Evolutionary conservation across 2,888 invertebrate genomes (phyloP), one percentile per base, ranked within the genome.

Genomic region (Parnassius mnemosyne): DNA sequence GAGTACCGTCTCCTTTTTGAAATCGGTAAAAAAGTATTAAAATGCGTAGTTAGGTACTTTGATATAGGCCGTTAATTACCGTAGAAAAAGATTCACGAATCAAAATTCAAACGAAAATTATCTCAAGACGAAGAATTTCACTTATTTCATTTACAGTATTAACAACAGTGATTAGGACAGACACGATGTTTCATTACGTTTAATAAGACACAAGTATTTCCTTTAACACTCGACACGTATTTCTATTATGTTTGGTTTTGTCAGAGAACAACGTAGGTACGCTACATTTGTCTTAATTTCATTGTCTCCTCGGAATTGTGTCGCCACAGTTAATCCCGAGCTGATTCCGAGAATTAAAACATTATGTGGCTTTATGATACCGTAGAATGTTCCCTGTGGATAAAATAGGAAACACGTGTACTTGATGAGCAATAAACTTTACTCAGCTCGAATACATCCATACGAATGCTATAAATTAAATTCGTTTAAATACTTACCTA

Each of bases 221-320:
- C 34, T 34, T 34, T 34, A 49, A 9, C 16, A 49, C 13, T 13
- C 13, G 2, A 49, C 20, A 41, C 42, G 57, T 55, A 44, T 53
- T 25, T 16, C 52, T 20, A 43, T 59, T 53, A 50, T 54, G 50
- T 51, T 42, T 50, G 50, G 13, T 20, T 44, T 53, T n/a, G 52
- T 54, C 41, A 49, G 25, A 41, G 49, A 50, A 57, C 11, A 49
- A 49, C 49, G 47, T 25, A 25, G 25, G 25, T 13, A 20, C n/a
- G 42, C 16, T n/a, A 12, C 50, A n/a, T 50, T 51, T 57, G 50
- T 50, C 57, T 50, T 51, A 16, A 57, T 51, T 57, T 41, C 42
- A 43, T 25, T 13, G 57, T 51, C 57, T 42, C 43, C 20, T 11
- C 5, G 20, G 57, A 57, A 50, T 51, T 49, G 57, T 57, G 57